A percentile compares a stretch with the other conserved stretches of the same genome.
Conservation (phyloP, 2,797 vertebrate species). For the Acanthurus lineatus region DNA sequence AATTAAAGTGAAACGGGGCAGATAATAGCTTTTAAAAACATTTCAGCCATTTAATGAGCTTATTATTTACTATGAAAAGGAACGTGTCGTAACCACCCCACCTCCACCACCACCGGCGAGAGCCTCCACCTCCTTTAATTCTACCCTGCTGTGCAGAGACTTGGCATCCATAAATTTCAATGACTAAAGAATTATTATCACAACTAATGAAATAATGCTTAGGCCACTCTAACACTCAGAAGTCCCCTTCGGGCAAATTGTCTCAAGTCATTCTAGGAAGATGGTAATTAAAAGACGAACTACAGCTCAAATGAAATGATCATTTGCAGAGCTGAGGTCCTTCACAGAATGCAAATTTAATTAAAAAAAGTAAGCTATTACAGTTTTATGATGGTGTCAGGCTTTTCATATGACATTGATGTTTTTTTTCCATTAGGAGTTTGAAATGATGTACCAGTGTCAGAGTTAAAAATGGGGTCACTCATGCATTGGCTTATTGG, state of each 20-base stretch:
- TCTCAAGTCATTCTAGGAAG: slow-evolving; percentile 68
- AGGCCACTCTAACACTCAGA: slow-evolving; percentile 58
- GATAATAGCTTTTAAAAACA: slow-evolving; percentile 91
- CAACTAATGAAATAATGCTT: slow-evolving; percentile 73
- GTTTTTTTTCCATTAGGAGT: slow-evolving; percentile 46
- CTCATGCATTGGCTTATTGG: slow-evolving; percentile 54
- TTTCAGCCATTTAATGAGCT: slow-evolving; percentile 81
- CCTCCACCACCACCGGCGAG: slow-evolving; percentile 35
- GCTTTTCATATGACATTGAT: slow-evolving; percentile 47
- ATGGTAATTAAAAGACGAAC: slow-evolving; percentile 76
- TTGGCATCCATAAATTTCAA: slow-evolving; percentile 60
- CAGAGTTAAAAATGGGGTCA: slow-evolving; percentile 61
- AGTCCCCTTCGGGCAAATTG: slow-evolving; percentile 64
- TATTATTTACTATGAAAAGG: slow-evolving; percentile 81
- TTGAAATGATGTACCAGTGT: slow-evolving; percentile 55
- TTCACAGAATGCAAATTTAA: slow-evolving; percentile 51
- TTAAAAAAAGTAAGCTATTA: slow-evolving; percentile 47
- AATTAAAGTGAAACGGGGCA: slow-evolving; percentile 93
- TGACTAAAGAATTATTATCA: slow-evolving; percentile 72
- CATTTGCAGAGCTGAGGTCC: slow-evolving; percentile 41
- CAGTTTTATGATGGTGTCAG: slow-evolving; percentile 57
- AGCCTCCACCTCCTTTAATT: slow-evolving; percentile 57
- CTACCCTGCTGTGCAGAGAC: slow-evolving; percentile 41
- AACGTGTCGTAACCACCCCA: slow-evolving; percentile 57
- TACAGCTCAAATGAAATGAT: slow-evolving; percentile 48